Evolutionary conservation across 2,113 vertebrate species (phyloP), one percentile per base, ranked within the genome.

Genomic region (Orthonyx spaldingii): DNA sequence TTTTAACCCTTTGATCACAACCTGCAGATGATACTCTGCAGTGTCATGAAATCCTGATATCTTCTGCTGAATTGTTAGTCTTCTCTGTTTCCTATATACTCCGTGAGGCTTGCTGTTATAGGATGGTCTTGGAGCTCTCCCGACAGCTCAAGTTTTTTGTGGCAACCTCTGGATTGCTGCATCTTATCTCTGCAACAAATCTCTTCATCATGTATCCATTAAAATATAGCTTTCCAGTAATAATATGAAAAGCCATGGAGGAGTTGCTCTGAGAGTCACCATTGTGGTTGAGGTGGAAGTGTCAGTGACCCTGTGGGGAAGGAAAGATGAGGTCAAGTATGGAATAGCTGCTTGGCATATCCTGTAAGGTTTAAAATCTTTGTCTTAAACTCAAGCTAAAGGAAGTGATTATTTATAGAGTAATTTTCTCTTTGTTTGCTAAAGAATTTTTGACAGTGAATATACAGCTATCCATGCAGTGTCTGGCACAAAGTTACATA

Each of bases 1-100:
- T 47, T 75, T 96, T 94, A 96, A 93, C 92, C 46, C 69, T 74
- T 95, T 84, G 49, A 78, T 75, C 87, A 76, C 12, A 30, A 49
- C 32, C 33, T 91, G 37, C 16, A 50, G 22, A 56, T 37, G 22
- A 28, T 35, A 39, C 16, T 80, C 33, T 84, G 53, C 39, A 56
- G 4, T 74, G 26, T 65, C 52, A 49, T 23, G 23, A 68, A 70
- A 32, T 84, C 24, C 49, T 33, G 37, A 1, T 63, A 18, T 66
- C 39, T 66, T 55, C 10, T 69, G 37, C 56, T 76, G 28, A 50
- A 78, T 49, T 65, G 8, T 72, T 74, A 32, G 18, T 28, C 16
- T 70, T 89, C 27, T 75, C 32, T 24, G 2, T 52, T 79, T 91
- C 44, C 35, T 42, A 3, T 16, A 3, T 87, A 10, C 11, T 87